These are phyloP conservation scores for Coelogynopora nodosa DNA, from an alignment of 2,888 invertebrate species.

Conservation along the genomic window DNA sequence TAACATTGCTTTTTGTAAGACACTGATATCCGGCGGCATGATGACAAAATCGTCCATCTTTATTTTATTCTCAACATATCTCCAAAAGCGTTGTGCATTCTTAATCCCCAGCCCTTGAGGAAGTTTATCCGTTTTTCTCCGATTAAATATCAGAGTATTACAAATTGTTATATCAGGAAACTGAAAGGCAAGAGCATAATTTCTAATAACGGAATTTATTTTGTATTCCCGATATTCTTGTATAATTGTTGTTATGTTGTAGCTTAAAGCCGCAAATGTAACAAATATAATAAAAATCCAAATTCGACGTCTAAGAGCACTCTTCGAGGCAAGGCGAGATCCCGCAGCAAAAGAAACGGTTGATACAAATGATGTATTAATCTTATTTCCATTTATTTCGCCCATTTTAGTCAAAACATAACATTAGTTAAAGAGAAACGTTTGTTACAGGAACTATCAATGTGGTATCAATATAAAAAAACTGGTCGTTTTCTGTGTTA, in stretches of 20 bases:
- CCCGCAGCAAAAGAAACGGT: not conserved
- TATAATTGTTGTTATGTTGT: not conserved
- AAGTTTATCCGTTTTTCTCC: not conserved
- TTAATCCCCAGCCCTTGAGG: not conserved
- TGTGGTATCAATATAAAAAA: too few species aligned
- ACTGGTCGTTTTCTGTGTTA: too few species aligned
- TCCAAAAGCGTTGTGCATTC: not conserved
- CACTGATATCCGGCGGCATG: too few species aligned
- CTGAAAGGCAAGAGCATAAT: not conserved
- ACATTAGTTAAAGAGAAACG: too few species aligned
- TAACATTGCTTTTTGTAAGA: too few species aligned
- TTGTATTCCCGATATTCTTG: not conserved
- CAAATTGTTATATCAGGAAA: not conserved
- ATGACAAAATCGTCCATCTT: too few species aligned
- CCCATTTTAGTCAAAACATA: too few species aligned
- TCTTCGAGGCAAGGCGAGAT: not conserved
- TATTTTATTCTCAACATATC: not conserved
- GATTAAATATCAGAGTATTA: not conserved
- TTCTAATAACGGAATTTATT: not conserved
- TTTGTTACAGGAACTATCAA: too few species aligned
- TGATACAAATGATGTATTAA: not conserved
- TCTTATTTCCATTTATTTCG: too few species aligned
- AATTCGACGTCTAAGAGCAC: not conserved
- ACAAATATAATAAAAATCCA: not conserved
- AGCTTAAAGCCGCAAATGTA: not conserved